These are phyloP conservation scores for Stichopus chloronotus DNA, from an alignment of 35 echinoderm and acorn worm genomes.

Conservation along the genomic window DNA sequence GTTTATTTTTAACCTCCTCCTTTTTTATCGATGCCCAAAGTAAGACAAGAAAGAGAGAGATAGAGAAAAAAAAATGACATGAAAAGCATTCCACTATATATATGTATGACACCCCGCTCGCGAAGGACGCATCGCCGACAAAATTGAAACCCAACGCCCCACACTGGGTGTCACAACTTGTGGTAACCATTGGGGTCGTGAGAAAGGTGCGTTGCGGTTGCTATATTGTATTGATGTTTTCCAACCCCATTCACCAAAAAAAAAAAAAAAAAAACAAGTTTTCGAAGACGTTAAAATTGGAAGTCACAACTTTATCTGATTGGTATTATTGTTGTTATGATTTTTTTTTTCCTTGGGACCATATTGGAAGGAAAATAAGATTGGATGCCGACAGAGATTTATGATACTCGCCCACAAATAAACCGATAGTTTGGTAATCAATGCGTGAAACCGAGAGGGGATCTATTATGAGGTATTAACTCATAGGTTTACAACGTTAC, in stretches of 20 bases:
- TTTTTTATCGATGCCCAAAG: too few relatives aligned
- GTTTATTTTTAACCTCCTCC: too few relatives aligned
- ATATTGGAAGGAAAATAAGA: background rate
- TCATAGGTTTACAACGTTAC: too few relatives aligned
- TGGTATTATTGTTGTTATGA: background rate
- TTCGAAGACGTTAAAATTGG: background rate
- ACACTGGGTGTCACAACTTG: slow-evolving; percentile 16
- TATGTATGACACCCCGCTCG: background rate
- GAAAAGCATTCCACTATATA: too few relatives aligned
- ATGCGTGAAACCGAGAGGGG: too few relatives aligned
- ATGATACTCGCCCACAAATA: background rate
- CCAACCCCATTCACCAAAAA: slow-evolving; percentile 14
- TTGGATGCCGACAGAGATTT: background rate
- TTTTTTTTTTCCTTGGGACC: background rate
- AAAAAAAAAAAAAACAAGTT: background rate
- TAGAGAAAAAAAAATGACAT: too few relatives aligned
- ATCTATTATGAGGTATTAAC: too few relatives aligned
- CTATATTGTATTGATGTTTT: slow-evolving; percentile 38
- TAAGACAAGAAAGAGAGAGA: too few relatives aligned
- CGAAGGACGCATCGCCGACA: background rate
- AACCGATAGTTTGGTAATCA: background rate
- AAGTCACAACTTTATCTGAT: slow-evolving; percentile 20
- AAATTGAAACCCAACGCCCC: background rate
- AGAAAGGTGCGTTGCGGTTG: slow-evolving; percentile 12
- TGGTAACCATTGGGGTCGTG: slow-evolving; percentile 35